Evolutionary conservation across 2,888 invertebrate species (phyloP).

Genomic region (Caenorhabditis doughertyi): DNA sequence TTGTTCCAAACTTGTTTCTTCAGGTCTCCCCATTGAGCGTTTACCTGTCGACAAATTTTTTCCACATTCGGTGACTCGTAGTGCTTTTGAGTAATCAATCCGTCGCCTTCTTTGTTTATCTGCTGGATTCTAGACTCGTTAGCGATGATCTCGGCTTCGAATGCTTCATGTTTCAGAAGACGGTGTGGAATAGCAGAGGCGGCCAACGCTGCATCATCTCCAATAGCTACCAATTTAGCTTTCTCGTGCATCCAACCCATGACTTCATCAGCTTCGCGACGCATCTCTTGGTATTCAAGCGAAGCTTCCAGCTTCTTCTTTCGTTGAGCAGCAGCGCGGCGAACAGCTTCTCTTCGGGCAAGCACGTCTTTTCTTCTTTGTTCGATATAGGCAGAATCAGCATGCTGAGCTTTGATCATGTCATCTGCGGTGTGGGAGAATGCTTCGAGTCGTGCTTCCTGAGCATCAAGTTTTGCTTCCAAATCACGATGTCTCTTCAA

Average conservation of each 20-base stretch:
- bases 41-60: slow-evolving; percentile 87
- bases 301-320: slow-evolving; percentile 90
- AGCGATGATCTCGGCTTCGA: slow-evolving; percentile 84
- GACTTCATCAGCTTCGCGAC: slow-evolving; percentile 92
- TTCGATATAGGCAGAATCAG: slow-evolving; percentile 76
- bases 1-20: slow-evolving; percentile 87
- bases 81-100: slow-evolving; percentile 88
- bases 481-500: slow-evolving; percentile 95
- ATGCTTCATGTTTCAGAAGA: slow-evolving; percentile 85
- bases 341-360: slow-evolving; percentile 87
- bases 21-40: slow-evolving; percentile 89
- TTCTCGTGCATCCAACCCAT: slow-evolving; percentile 93
- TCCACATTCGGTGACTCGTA: slow-evolving; percentile 87
- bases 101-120: slow-evolving; percentile 85
- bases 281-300: slow-evolving; percentile 93
- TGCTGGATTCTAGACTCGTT: slow-evolving; percentile 83
- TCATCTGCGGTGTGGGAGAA: slow-evolving; percentile 91
- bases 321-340: slow-evolving; percentile 87
- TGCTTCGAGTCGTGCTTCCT: slow-evolving; percentile 92
- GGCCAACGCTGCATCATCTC: slow-evolving; percentile 85
- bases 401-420: slow-evolving; percentile 88
- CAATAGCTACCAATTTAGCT: slow-evolving; percentile 86
- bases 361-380: slow-evolving; percentile 84
- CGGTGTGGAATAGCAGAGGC: slow-evolving; percentile 83
- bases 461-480: slow-evolving; percentile 92